These are phyloP conservation scores for Nothocercus julius DNA, from an alignment of 2,113 vertebrate genomes.

Conservation along the genomic window DNA sequence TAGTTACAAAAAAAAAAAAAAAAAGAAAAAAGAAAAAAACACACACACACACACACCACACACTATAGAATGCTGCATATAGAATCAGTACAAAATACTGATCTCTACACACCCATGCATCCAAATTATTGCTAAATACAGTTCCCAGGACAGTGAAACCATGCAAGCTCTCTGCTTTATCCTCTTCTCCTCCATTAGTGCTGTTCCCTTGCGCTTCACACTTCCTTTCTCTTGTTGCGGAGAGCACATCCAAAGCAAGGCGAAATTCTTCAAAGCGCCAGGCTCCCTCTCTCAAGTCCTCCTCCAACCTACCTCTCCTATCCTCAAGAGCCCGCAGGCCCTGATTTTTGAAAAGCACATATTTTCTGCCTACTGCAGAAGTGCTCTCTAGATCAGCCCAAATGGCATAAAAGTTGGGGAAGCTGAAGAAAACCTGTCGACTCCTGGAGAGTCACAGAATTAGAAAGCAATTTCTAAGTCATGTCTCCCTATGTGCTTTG, in stretches of 20 bases:
- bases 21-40: no score
- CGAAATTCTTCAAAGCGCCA: background rate
- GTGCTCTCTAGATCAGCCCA: background rate
- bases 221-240: background rate
- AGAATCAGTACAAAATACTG: no score
- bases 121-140: background rate
- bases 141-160: background rate
- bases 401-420: background rate
- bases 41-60: no score
- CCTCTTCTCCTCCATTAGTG: background rate
- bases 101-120: background rate
- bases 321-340: background rate
- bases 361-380: background rate
- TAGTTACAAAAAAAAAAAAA: background rate
- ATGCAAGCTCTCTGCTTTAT: background rate
- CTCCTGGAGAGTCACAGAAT: background rate
- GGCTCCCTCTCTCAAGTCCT: background rate
- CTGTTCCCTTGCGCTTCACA: background rate
- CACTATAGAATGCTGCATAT: background rate
- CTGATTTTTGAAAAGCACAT: background rate
- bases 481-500: background rate
- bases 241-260: background rate
- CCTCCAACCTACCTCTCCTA: background rate
- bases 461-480: background rate
- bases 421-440: background rate